A percentile compares a stretch with the other conserved stretches of the same genome.
Conservation (phyloP, 2,888 invertebrate genomes). For the Oxyteleia sp. region DNA sequence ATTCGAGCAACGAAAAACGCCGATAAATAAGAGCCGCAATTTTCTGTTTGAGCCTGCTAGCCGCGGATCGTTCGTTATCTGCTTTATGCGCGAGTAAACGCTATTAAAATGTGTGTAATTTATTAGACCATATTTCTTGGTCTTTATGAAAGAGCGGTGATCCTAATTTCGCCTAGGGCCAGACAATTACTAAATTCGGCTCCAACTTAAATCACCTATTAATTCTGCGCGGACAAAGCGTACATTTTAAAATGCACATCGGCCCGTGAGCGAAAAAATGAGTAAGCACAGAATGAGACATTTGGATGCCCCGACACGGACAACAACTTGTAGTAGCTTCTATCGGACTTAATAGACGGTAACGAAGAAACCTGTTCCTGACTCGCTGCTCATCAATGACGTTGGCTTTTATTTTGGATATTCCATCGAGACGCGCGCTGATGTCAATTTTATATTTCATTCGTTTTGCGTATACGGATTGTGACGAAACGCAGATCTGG, state of each 20-base stretch:
- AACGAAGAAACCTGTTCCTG: constrained; percentile 63
- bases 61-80: constrained; percentile 16
- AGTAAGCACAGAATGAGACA: constrained; percentile 44
- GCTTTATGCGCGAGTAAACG: constrained; percentile 24
- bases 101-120: constrained; percentile 28
- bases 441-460: constrained; percentile 45
- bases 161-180: constrained; percentile 37
- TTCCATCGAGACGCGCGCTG: constrained; percentile 16
- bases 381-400: constrained; percentile 49
- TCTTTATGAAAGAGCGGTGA: constrained; percentile 36
- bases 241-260: constrained; percentile 20
- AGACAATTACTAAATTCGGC: constrained; percentile 41
- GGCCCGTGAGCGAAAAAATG: constrained; percentile 36
- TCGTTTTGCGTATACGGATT: background rate
- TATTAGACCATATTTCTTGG: constrained; percentile 36
- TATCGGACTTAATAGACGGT: constrained; percentile 51
- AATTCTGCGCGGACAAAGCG: constrained; percentile 22
- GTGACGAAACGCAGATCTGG: background rate
- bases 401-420: constrained; percentile 56
- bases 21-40: constrained; percentile 16
- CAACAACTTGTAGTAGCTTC: constrained; percentile 49
- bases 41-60: constrained; percentile 16
- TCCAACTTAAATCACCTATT: constrained; percentile 33
- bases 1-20: constrained; percentile 4
- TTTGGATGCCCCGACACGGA: constrained; percentile 39